These are phyloP conservation scores for Campylorhamphus procurvoides DNA, from an alignment of 2,113 vertebrate species.

Conservation along the genomic window DNA sequence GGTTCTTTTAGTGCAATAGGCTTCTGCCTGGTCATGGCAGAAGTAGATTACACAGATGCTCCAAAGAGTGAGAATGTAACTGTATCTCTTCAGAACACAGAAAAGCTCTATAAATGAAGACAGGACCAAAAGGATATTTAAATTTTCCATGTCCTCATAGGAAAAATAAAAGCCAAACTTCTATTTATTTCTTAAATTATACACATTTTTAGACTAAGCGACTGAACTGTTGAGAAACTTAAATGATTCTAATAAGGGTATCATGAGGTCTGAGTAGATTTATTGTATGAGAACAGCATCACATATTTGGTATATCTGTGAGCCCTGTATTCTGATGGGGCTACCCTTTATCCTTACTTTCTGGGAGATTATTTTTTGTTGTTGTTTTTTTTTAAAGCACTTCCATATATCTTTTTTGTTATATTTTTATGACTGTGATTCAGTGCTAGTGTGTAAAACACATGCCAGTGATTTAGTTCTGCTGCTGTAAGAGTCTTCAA, in stretches of 20 bases:
- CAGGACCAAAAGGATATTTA: neutral
- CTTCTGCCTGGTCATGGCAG: neutral
- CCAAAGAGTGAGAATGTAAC: neutral
- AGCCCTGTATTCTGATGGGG: neutral
- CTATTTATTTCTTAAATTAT: conserved; percentile 12
- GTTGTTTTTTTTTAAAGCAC: neutral
- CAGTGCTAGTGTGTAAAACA: neutral
- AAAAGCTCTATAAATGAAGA: neutral
- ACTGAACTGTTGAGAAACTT: neutral
- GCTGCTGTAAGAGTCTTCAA: neutral
- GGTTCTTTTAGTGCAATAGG: neutral
- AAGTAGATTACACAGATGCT: neutral
- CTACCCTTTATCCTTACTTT: neutral
- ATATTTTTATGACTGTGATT: neutral
- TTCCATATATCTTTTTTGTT: neutral
- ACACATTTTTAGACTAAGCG: neutral
- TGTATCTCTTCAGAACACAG: neutral
- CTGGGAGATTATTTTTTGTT: neutral
- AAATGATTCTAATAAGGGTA: neutral
- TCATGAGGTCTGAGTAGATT: neutral
- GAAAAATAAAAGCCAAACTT: conserved; percentile 18
- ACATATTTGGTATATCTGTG: neutral
- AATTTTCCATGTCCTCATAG: neutral
- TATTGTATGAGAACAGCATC: neutral
- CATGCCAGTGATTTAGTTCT: neutral